phyloP scores from a whole-genome alignment of 2,888 invertebrate genomes.

The Eulithis testata region DNA sequence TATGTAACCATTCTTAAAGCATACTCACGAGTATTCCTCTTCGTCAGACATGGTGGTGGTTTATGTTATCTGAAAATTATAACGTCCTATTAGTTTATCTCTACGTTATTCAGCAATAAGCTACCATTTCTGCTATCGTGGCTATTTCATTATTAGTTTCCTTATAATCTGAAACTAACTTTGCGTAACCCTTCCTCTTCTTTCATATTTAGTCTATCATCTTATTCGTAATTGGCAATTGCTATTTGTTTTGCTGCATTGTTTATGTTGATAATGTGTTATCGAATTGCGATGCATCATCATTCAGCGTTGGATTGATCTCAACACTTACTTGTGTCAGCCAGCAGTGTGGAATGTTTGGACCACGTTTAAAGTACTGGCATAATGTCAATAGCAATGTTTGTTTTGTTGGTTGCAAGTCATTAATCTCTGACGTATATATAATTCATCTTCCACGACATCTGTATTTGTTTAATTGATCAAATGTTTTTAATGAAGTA shows the following conservation, averaged over 20 bases:
- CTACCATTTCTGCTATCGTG: neutral
- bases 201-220: neutral
- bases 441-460: neutral
- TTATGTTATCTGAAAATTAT: conserved; percentile 74
- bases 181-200: neutral
- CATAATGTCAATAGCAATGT: conserved; percentile 16
- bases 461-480: neutral
- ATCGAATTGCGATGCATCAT: conserved; percentile 15
- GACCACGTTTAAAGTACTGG: conserved; percentile 20
- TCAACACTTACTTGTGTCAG: neutral
- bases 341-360: conserved; percentile 8
- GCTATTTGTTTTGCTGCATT: conserved; percentile 20
- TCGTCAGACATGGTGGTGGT: conserved; percentile 95
- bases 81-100: conserved; percentile 18
- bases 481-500: neutral
- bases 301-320: conserved; percentile 3
- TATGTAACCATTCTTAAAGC: conserved; percentile 17
- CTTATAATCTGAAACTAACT: too few species aligned
- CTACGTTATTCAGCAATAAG: neutral
- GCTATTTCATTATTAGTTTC: too few species aligned
- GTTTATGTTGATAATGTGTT: conserved; percentile 9
- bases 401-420: conserved; percentile 2
- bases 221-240: conserved; percentile 16
- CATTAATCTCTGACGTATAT: neutral
- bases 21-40: conserved; percentile 97